Conservation (phyloP, 2,113 vertebrate genomes). For the Paracanthobrama guichenoti region DNA sequence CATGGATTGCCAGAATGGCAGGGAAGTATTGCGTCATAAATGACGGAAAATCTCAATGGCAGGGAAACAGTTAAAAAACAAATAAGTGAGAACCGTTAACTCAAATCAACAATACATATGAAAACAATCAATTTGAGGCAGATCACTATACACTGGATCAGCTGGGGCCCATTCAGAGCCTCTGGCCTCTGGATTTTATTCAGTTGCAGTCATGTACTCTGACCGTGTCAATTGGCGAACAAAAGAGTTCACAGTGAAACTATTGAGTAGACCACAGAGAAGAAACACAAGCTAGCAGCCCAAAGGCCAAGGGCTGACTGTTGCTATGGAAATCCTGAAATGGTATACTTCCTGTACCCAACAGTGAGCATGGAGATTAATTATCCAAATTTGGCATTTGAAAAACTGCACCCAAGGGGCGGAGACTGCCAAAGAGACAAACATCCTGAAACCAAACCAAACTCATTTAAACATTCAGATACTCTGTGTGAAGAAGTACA, state of each 20-base stretch:
- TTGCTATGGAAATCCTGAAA: conserved; percentile 75
- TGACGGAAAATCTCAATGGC: too few species aligned
- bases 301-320: conserved; percentile 60
- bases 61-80: neutral
- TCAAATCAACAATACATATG: neutral
- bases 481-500: conserved; percentile 47
- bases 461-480: conserved; percentile 54
- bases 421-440: conserved; percentile 56
- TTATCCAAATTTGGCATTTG: conserved; percentile 66
- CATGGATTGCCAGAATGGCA: too few species aligned
- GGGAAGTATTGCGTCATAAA: too few species aligned
- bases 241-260: conserved; percentile 43
- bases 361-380: conserved; percentile 66
- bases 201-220: conserved; percentile 25
- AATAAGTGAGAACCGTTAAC: too few species aligned
- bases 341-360: conserved; percentile 75
- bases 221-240: conserved; percentile 32
- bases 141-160: neutral
- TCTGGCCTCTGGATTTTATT: conserved; percentile 24
- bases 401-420: conserved; percentile 61
- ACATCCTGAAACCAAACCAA: conserved; percentile 57
- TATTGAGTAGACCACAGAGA: conserved; percentile 26
- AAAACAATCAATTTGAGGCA: neutral
- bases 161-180: neutral
- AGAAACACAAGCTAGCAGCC: conserved; percentile 17